Conservation (phyloP, 2,113 vertebrate genomes). For the Phrynocephalus versicolor region DNA sequence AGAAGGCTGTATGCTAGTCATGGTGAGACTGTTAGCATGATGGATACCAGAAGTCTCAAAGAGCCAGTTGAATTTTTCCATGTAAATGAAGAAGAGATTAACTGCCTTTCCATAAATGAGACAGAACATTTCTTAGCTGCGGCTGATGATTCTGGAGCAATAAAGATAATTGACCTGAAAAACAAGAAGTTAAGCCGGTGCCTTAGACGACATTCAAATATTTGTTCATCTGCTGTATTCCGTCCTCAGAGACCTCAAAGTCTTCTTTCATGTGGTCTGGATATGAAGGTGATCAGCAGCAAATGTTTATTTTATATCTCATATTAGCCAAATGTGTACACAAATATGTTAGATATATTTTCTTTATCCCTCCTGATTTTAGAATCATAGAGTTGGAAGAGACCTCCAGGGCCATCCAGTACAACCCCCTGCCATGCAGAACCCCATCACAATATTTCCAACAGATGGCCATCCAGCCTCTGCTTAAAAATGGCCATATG, state of each 20-base stretch:
- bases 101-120: constrained; percentile 85
- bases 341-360: background rate
- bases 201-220: constrained; percentile 90
- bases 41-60: constrained; percentile 84
- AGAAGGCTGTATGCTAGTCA: constrained; percentile 82
- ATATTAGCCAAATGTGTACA: background rate
- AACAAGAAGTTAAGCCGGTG: constrained; percentile 85
- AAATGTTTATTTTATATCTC: constrained; percentile 34
- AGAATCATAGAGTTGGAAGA: no score
- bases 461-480: no score
- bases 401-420: no score
- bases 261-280: constrained; percentile 91
- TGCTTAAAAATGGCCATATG: no score
- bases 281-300: constrained; percentile 91
- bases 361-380: background rate
- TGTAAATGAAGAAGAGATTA: constrained; percentile 92
- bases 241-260: constrained; percentile 90
- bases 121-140: constrained; percentile 80
- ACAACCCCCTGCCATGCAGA: no score
- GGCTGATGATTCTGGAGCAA: constrained; percentile 88
- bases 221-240: constrained; percentile 93
- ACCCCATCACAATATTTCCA: no score
- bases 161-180: constrained; percentile 87
- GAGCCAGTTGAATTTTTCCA: constrained; percentile 72
- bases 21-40: constrained; percentile 79